phyloP scores from a whole-genome alignment of 1,140 invertebrate species.

The Listronotus bonariensis region DNA sequence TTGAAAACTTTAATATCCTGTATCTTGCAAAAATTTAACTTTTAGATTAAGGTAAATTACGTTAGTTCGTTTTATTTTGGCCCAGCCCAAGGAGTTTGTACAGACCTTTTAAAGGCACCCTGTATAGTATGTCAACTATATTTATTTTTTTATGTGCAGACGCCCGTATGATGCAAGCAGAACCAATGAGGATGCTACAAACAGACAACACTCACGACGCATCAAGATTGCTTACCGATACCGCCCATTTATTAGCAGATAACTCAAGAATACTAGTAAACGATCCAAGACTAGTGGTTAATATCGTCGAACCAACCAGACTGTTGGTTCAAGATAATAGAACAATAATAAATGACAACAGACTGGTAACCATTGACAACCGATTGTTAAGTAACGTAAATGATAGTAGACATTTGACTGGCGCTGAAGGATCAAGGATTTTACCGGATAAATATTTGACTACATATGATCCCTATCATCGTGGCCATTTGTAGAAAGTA shows the following conservation, averaged over 20 bases:
- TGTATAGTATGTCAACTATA: conserved; percentile 19
- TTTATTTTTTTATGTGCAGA: conserved; percentile 19
- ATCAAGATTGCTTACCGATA: conserved; percentile 45
- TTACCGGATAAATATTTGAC: conserved; percentile 54
- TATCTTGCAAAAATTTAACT: too few species aligned
- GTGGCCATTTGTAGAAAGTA: conserved; percentile 49
- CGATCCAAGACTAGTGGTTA: conserved; percentile 46
- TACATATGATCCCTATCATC: conserved; percentile 53
- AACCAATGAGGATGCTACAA: conserved; percentile 44
- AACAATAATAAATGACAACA: conserved; percentile 44
- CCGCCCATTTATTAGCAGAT: conserved; percentile 45
- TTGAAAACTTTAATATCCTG: too few species aligned
- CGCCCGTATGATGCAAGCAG: conserved; percentile 43
- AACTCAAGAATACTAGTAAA: conserved; percentile 43
- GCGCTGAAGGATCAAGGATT: conserved; percentile 48
- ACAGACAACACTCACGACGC: conserved; percentile 46
- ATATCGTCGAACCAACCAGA: conserved; percentile 46
- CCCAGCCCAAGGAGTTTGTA: too few species aligned
- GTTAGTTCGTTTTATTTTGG: too few species aligned
- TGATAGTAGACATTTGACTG: conserved; percentile 49
- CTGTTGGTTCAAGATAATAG: conserved; percentile 48
- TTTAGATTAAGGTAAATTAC: too few species aligned
- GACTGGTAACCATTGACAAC: conserved; percentile 48
- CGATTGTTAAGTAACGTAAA: conserved; percentile 46
- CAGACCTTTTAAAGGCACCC: too few species aligned